These are phyloP conservation scores for Periparus ater DNA, from an alignment of 2,797 vertebrate species.

Conservation along the genomic window DNA sequence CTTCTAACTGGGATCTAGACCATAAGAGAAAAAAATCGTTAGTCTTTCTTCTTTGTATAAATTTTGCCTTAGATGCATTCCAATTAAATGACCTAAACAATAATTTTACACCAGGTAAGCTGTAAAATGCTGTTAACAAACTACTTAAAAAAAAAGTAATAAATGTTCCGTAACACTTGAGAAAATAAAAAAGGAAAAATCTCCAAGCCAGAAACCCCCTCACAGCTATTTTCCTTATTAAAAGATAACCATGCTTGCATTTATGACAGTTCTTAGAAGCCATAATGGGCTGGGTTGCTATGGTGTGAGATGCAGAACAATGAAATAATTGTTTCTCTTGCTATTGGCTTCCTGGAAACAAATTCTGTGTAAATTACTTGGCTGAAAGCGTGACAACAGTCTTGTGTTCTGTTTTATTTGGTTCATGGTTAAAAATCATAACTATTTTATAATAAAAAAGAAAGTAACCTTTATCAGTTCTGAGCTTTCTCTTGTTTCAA, in stretches of 20 bases:
- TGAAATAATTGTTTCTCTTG: slow-evolving; percentile 69
- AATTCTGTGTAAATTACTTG: slow-evolving; percentile 55
- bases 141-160: not conserved
- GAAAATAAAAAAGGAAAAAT: not conserved
- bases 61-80: slow-evolving; percentile 14
- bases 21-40: slow-evolving; percentile 34
- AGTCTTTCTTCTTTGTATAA: slow-evolving; percentile 34
- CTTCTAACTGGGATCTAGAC: slow-evolving; percentile 50
- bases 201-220: not conserved
- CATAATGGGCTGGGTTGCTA: slow-evolving; percentile 49
- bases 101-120: slow-evolving; percentile 16
- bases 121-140: slow-evolving; percentile 32
- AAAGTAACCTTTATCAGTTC: not conserved
- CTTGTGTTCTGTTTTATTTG: slow-evolving; percentile 38
- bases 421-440: slow-evolving; percentile 19
- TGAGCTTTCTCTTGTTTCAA: slow-evolving; percentile 22
- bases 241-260: slow-evolving; percentile 47
- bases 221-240: slow-evolving; percentile 55
- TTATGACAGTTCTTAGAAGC: slow-evolving; percentile 58
- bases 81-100: slow-evolving; percentile 16
- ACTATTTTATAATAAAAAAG: not conserved
- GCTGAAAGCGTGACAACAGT: slow-evolving; percentile 32
- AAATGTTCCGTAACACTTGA: slow-evolving; percentile 26
- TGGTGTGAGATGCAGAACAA: slow-evolving; percentile 62
- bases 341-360: slow-evolving; percentile 66